A percentile compares a stretch with the other conserved stretches of the same genome.
These are phyloP conservation scores for Myopa testacea DNA, from an alignment of 2,888 invertebrate genomes.

Conservation along the genomic window DNA sequence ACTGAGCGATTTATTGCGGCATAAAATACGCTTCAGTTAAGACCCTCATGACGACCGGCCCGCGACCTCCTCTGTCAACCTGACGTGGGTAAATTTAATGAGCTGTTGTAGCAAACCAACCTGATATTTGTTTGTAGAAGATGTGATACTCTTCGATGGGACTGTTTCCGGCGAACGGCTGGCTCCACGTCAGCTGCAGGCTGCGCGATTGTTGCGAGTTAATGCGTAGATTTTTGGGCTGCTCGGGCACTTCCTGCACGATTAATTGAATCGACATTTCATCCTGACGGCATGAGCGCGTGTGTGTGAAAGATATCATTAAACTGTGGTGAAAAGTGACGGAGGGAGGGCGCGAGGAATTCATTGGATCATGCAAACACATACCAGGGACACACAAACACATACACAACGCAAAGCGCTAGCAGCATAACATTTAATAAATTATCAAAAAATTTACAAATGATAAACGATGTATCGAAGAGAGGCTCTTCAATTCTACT, in stretches of 20 bases:
- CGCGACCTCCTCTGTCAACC: no score
- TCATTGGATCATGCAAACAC: no score
- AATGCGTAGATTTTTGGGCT: constrained; percentile 86
- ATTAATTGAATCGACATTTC: constrained; percentile 91
- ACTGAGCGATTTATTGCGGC: constrained; percentile 4
- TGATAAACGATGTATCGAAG: no score
- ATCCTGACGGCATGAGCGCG: constrained; percentile 69
- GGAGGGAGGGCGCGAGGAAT: no score
- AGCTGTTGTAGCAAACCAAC: constrained; percentile 49
- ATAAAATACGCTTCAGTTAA: not conserved
- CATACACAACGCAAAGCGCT: no score
- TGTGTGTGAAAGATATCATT: constrained; percentile 20
- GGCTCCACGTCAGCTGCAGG: constrained; percentile 89
- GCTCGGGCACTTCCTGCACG: constrained; percentile 91
- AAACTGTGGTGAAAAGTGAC: not conserved
- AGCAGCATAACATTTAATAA: no score
- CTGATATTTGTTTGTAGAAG: constrained; percentile 86
- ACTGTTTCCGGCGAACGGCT: constrained; percentile 89
- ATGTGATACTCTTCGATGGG: constrained; percentile 89
- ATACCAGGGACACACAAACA: no score
- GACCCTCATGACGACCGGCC: no score
- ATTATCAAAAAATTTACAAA: no score
- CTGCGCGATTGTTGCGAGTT: constrained; percentile 87
- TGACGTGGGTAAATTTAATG: not conserved
- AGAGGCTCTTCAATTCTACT: no score